These are phyloP conservation scores for Panulirus ornatus DNA, from an alignment of 1,140 invertebrate genomes.

Conservation along the genomic window DNA sequence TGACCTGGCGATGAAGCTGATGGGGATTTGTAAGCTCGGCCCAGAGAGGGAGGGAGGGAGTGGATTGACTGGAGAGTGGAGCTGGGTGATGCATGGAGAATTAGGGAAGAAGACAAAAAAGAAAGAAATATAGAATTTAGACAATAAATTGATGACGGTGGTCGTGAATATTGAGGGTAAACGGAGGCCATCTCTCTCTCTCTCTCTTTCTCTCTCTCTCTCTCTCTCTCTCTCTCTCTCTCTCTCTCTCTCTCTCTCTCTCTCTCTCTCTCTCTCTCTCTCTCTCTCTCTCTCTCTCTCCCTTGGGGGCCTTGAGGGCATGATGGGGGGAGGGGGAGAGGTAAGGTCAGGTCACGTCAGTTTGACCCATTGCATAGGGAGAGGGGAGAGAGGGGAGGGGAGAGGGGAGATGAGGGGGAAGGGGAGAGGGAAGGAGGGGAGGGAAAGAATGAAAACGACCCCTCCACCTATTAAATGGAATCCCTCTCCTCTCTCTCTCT, in stretches of 20 bases:
- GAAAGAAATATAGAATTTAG: too few species aligned
- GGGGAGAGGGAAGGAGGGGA: neutral
- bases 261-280: neutral
- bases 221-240: neutral
- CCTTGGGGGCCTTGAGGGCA: too few species aligned
- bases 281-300: too few species aligned
- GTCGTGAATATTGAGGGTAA: too few species aligned
- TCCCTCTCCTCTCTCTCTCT: neutral
- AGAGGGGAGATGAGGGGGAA: neutral
- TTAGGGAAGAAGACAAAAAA: too few species aligned
- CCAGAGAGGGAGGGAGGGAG: too few species aligned
- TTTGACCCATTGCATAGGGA: neutral
- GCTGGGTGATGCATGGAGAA: too few species aligned
- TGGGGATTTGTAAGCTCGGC: too few species aligned
- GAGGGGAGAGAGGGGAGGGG: neutral
- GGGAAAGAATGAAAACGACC: neutral
- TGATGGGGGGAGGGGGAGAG: neutral
- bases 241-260: neutral
- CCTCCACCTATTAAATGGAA: neutral
- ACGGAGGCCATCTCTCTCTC: too few species aligned
- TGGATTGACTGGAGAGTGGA: too few species aligned
- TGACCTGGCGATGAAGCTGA: too few species aligned
- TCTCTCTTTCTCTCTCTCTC: neutral
- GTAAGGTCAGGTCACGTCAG: neutral
- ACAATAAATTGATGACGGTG: too few species aligned